Evolutionary conservation across 2,888 invertebrate species (phyloP).

Genomic region (Imbricaverruca yamaguchii): DNA sequence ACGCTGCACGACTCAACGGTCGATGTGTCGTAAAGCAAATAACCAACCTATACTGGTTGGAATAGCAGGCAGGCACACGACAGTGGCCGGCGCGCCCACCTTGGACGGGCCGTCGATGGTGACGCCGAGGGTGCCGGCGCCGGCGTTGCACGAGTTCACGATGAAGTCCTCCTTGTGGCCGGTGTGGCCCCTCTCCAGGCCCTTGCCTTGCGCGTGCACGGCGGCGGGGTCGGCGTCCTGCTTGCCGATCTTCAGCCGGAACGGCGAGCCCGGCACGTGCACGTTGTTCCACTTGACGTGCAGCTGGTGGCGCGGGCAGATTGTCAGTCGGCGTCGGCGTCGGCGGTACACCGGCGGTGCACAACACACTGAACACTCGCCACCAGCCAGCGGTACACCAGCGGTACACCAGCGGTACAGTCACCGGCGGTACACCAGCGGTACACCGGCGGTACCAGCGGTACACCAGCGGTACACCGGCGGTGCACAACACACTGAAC

Average conservation of each 20-base stretch:
- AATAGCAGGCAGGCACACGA: background rate
- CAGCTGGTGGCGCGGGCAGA: constrained; percentile 45
- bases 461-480: too few relatives aligned
- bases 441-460: too few relatives aligned
- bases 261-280: constrained; percentile 92
- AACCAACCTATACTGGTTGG: too few relatives aligned
- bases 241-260: constrained; percentile 78
- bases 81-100: constrained; percentile 47
- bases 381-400: too few relatives aligned
- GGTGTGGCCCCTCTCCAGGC: constrained; percentile 74
- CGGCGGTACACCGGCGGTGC: too few relatives aligned
- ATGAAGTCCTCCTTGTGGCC: constrained; percentile 86
- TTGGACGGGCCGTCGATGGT: constrained; percentile 96
- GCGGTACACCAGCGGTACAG: too few relatives aligned
- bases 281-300: constrained; percentile 94
- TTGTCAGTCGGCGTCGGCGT: too few relatives aligned
- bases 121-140: constrained; percentile 83
- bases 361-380: too few relatives aligned
- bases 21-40: too few relatives aligned
- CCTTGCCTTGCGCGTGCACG: constrained; percentile 80
- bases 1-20: too few relatives aligned
- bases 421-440: too few relatives aligned
- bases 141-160: constrained; percentile 92
- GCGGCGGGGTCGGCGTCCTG: constrained; percentile 94
- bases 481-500: too few relatives aligned